Percentiles rank a stretch among this genome's conserved stretches.
phyloP scores from a whole-genome alignment of 2,888 invertebrate species.

The Tenthredo notha region DNA sequence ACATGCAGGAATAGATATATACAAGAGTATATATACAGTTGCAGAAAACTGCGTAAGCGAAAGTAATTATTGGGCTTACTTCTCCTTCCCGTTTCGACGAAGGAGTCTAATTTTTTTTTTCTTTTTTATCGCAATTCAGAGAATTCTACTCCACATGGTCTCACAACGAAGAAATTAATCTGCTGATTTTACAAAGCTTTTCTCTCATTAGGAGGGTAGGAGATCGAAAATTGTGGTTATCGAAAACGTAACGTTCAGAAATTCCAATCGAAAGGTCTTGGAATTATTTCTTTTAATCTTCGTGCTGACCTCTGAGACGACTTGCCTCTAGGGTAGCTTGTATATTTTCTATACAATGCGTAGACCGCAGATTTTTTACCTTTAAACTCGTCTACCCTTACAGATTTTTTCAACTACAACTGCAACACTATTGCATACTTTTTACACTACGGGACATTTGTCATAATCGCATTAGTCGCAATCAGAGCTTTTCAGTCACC shows the following conservation, averaged over 20 bases:
- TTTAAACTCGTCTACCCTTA: neutral
- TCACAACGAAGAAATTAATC: neutral
- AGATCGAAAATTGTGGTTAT: neutral
- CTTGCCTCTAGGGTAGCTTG: neutral
- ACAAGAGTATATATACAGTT: neutral
- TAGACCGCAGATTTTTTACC: neutral
- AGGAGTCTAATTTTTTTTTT: neutral
- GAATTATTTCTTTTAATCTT: slow-evolving; percentile 7
- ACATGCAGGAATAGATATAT: neutral
- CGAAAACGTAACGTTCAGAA: neutral
- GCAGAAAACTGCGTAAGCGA: neutral
- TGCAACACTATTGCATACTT: neutral
- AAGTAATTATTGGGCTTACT: neutral
- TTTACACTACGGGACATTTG: neutral
- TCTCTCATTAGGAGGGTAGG: neutral
- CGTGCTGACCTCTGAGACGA: neutral
- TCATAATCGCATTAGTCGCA: neutral
- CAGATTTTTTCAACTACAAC: neutral
- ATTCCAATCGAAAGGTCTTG: neutral
- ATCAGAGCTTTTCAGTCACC: neutral
- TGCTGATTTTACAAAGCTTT: neutral
- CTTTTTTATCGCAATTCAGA: neutral
- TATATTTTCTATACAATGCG: neutral
- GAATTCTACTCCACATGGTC: neutral
- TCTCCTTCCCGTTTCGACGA: neutral